phyloP scores from a whole-genome alignment of 2,888 invertebrate species.

The Ariolimax columbianus region DNA sequence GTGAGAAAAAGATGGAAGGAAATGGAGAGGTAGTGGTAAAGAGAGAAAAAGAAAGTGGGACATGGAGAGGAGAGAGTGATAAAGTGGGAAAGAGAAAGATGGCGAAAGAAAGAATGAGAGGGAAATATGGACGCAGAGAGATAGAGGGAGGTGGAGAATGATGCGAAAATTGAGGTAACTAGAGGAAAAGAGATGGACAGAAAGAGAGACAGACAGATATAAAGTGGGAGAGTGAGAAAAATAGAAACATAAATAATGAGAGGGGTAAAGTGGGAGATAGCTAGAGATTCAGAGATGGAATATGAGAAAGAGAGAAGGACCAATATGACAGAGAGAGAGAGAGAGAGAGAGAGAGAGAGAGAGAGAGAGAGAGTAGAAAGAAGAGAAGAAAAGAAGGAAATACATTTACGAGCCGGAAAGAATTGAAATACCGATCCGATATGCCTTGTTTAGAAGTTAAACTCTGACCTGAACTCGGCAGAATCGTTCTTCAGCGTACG shows the following conservation, averaged over 20 bases:
- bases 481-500: too few relatives aligned
- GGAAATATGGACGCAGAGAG: background rate
- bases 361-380: too few relatives aligned
- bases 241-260: background rate
- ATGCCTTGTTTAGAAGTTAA: too few relatives aligned
- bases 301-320: background rate
- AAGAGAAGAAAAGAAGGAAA: too few relatives aligned
- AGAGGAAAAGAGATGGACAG: conserved; percentile 12
- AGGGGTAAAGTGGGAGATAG: background rate
- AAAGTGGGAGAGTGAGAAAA: conserved; percentile 9
- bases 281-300: background rate
- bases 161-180: background rate
- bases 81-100: too few relatives aligned
- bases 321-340: background rate
- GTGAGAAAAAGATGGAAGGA: background rate
- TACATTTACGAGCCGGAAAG: too few relatives aligned
- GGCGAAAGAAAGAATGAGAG: too few relatives aligned
- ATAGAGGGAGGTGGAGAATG: background rate
- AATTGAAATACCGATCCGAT: too few relatives aligned
- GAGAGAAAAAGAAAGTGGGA: background rate
- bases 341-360: background rate
- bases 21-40: background rate
- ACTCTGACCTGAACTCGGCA: too few relatives aligned
- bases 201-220: background rate
- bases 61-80: background rate